phyloP scores from a whole-genome alignment of 2,888 invertebrate genomes.

The Parnassius smintheus region DNA sequence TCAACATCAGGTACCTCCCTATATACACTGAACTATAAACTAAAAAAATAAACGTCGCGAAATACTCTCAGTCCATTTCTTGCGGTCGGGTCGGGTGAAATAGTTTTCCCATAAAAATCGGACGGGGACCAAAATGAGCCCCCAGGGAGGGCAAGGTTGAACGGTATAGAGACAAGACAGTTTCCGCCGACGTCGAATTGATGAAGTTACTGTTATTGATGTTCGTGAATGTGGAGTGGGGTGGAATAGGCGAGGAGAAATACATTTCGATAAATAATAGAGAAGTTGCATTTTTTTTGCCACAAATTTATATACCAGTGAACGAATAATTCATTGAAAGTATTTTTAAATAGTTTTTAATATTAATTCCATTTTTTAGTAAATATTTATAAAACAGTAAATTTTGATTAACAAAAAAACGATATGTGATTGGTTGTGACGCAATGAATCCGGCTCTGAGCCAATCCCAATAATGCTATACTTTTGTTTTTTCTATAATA shows the following conservation, averaged over 20 bases:
- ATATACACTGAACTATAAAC: conserved; percentile 12
- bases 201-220: conserved; percentile 9
- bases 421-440: too few relatives aligned
- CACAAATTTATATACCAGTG: too few relatives aligned
- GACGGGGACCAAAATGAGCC: conserved; percentile 15
- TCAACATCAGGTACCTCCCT: background rate
- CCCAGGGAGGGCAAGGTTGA: conserved; percentile 3
- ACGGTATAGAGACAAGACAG: conserved; percentile 10
- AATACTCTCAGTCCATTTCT: conserved; percentile 25
- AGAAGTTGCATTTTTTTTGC: too few relatives aligned
- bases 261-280: too few relatives aligned
- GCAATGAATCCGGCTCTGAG: too few relatives aligned
- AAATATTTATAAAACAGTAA: too few relatives aligned
- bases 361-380: too few relatives aligned
- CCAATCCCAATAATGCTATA: too few relatives aligned
- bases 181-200: conserved; percentile 23
- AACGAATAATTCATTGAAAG: too few relatives aligned
- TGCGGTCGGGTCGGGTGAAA: conserved; percentile 22
- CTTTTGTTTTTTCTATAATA: too few relatives aligned
- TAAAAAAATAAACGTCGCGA: conserved; percentile 23
- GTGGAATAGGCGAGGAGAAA: background rate
- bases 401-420: too few relatives aligned
- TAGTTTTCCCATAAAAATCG: conserved; percentile 30
- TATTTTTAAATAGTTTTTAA: too few relatives aligned
- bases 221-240: conserved; percentile 11